Percentiles rank a stretch among this genome's conserved stretches.
phyloP scores from a whole-genome alignment of 92 coral and sea anemone genomes.

The Meandrina meandrites region DNA sequence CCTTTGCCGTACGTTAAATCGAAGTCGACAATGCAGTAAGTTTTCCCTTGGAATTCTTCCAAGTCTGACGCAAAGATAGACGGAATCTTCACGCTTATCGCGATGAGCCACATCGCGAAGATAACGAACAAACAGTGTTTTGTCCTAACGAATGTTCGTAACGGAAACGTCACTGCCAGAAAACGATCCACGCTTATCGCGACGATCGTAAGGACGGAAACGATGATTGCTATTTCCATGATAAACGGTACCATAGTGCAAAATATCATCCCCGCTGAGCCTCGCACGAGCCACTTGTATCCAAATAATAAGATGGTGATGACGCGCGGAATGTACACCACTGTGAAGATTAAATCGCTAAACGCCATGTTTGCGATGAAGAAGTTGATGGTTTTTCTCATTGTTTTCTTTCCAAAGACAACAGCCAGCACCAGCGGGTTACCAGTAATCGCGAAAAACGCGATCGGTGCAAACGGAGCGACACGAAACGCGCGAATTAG shows the following conservation, averaged over 20 bases:
- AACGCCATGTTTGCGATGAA: constrained; percentile 48
- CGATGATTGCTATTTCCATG: constrained; percentile 41
- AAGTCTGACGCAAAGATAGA: constrained; percentile 25
- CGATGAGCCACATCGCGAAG: constrained; percentile 31
- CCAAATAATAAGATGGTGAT: constrained; percentile 35
- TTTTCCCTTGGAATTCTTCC: neutral
- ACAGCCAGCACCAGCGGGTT: constrained; percentile 24
- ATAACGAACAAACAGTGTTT: constrained; percentile 2
- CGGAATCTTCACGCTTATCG: constrained; percentile 32
- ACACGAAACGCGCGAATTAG: neutral
- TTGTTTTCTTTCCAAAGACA: constrained; percentile 22
- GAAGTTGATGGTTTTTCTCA: constrained; percentile 31
- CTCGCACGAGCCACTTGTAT: constrained; percentile 33
- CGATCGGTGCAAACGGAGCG: neutral
- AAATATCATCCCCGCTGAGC: constrained; percentile 33
- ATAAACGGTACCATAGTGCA: constrained; percentile 46
- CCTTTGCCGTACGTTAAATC: constrained; percentile 24
- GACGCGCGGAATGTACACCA: constrained; percentile 52
- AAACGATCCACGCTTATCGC: constrained; percentile 53
- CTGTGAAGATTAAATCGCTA: constrained; percentile 47
- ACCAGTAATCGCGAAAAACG: constrained; percentile 16
- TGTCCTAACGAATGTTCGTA: constrained; percentile 24
- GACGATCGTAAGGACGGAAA: constrained; percentile 48
- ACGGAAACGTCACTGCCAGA: constrained; percentile 52
- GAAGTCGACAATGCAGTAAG: constrained; percentile 28